A percentile compares a stretch with the other conserved stretches of the same genome.
Conservation (phyloP, 2,797 vertebrate species). For the Antrozous pallidus region DNA sequence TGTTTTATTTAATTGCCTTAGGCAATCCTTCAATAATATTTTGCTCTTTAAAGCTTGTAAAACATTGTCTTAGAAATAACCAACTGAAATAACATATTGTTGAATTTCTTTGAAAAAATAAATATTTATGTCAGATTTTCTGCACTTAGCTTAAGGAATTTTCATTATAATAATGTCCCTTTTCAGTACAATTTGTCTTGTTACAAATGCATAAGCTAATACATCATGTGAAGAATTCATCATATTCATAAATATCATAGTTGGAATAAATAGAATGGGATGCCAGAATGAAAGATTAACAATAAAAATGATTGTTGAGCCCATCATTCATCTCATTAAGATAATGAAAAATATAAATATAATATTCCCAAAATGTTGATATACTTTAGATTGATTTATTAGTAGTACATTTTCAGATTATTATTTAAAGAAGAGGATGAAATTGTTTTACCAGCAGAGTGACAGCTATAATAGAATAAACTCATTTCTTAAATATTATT, state of each 20-base stretch:
- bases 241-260: slow-evolving; percentile 31
- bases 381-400: slow-evolving; percentile 53
- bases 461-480: background rate
- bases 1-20: background rate
- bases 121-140: background rate
- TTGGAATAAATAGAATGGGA: slow-evolving; percentile 56
- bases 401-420: slow-evolving; percentile 28
- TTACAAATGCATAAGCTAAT: slow-evolving; percentile 42
- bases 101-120: background rate
- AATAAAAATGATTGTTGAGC: slow-evolving; percentile 18
- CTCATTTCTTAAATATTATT: background rate
- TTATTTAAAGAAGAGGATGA: slow-evolving; percentile 24
- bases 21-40: background rate
- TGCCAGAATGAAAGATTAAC: slow-evolving; percentile 55
- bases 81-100: background rate
- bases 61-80: background rate
- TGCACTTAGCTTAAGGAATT: background rate
- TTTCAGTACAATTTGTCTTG: slow-evolving; percentile 31
- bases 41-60: background rate
- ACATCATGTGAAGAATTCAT: slow-evolving; percentile 39
- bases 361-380: background rate
- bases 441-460: background rate
- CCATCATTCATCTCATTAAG: slow-evolving; percentile 57
- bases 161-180: background rate
- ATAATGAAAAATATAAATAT: slow-evolving; percentile 54